Evolutionary conservation across 1,140 invertebrate species (phyloP).

Genomic region (Drosophila hydei): DNA sequence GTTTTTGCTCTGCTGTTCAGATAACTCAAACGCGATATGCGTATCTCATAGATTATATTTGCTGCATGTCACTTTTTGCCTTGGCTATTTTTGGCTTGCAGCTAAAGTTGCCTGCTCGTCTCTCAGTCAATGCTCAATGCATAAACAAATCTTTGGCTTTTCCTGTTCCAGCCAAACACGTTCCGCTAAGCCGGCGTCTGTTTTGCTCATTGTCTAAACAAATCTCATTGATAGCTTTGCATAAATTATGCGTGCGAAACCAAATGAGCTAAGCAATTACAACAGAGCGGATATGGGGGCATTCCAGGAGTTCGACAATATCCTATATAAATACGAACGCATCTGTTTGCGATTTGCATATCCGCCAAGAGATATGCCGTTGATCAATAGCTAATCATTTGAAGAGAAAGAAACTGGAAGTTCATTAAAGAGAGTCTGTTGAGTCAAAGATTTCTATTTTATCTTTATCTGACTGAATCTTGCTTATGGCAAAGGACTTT

Average conservation of each 20-base stretch:
- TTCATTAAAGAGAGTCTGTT: no score
- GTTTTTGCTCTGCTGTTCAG: conserved; percentile 60
- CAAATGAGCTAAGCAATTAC: conserved; percentile 63
- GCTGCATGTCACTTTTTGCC: conserved; percentile 27
- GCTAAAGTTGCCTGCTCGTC: conserved; percentile 14
- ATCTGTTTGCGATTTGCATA: conserved; percentile 61
- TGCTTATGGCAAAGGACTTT: no score
- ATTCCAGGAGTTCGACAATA: conserved; percentile 56
- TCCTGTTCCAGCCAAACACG: conserved; percentile 56
- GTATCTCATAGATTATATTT: conserved; percentile 78
- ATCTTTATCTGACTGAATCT: no score
- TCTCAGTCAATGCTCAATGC: conserved; percentile 36
- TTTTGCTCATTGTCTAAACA: conserved; percentile 68
- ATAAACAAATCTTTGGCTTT: conserved; percentile 75
- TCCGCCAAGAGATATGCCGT: conserved; percentile 49
- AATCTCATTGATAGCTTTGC: conserved; percentile 76
- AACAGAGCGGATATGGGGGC: conserved; percentile 58
- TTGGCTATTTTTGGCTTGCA: conserved; percentile 70
- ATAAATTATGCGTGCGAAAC: conserved; percentile 72
- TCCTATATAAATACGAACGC: conserved; percentile 5
- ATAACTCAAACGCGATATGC: conserved; percentile 82
- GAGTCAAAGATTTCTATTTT: no score
- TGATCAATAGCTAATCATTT: not conserved
- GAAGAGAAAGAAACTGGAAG: not conserved
- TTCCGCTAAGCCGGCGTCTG: conserved; percentile 37